Percentiles rank a stretch among this genome's conserved stretches.
These are phyloP conservation scores for Neopipo cinnamomea DNA, from an alignment of 2,113 vertebrate genomes.

Conservation along the genomic window DNA sequence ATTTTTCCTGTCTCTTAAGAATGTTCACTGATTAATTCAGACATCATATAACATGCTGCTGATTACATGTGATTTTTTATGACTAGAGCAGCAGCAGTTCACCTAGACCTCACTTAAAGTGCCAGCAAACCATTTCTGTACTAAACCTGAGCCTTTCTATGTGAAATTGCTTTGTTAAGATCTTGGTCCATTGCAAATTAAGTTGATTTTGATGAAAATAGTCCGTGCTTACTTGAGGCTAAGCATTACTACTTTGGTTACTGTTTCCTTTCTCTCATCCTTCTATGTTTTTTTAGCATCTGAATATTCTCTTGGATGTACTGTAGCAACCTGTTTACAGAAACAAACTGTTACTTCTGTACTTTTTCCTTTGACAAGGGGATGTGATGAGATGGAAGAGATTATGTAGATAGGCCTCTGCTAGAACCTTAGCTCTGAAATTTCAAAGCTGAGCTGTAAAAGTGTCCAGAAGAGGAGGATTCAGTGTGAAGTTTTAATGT, in stretches of 20 bases:
- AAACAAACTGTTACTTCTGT: neutral
- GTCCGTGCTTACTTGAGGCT: neutral
- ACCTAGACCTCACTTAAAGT: neutral
- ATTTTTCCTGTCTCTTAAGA: neutral
- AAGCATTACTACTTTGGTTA: neutral
- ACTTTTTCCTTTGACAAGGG: neutral
- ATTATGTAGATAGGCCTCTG: neutral
- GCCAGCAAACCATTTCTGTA: neutral
- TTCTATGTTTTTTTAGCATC: neutral
- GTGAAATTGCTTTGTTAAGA: neutral
- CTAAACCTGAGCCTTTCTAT: neutral
- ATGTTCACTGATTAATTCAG: neutral
- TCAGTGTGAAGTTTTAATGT: neutral
- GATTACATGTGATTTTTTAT: neutral
- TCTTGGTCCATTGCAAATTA: neutral
- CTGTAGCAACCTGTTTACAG: neutral
- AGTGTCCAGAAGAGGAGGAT: neutral
- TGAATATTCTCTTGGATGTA: neutral
- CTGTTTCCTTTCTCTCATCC: neutral
- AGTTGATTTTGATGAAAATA: neutral
- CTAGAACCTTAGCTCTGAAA: neutral
- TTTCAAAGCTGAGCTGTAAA: neutral
- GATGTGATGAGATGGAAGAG: neutral
- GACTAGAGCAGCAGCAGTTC: neutral
- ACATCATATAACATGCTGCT: neutral